Percentiles rank a stretch among this genome's conserved stretches.
Conservation (phyloP, 2,888 invertebrate species). For the Ceriagrion tenellum region DNA sequence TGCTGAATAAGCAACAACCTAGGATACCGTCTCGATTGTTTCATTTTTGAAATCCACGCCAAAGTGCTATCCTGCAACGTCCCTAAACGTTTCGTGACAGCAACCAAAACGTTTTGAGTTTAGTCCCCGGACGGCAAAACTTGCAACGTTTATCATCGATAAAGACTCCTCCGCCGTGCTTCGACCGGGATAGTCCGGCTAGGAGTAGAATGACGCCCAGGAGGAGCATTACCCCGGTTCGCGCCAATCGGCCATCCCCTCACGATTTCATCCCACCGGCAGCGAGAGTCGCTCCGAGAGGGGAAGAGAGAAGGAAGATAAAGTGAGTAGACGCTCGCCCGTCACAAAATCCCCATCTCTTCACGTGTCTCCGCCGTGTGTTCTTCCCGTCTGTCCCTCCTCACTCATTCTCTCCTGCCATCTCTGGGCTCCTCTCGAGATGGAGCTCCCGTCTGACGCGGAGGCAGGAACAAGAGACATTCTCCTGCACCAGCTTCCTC, state of each 20-base stretch:
- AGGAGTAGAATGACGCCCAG: background rate
- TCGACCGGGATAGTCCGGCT: background rate
- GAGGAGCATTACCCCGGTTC: background rate
- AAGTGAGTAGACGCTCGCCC: background rate
- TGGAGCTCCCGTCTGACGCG: background rate
- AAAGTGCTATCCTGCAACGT: background rate
- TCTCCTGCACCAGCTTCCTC: background rate
- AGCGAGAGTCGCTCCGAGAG: background rate
- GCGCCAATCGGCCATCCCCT: background rate
- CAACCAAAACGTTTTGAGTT: slow-evolving; percentile 8
- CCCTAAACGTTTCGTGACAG: background rate
- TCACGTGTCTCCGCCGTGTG: background rate
- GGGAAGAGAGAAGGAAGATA: too few species aligned
- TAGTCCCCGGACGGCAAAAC: background rate
- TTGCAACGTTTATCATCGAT: slow-evolving; percentile 25
- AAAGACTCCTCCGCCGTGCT: background rate
- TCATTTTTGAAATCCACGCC: background rate
- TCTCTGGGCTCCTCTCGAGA: background rate
- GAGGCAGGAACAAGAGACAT: background rate
- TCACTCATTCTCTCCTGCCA: background rate
- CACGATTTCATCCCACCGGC: background rate
- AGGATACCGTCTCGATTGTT: background rate
- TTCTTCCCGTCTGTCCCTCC: background rate
- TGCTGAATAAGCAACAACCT: background rate
- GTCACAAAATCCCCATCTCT: background rate